Conservation (phyloP, 2,888 invertebrate genomes). For the Oscheius sp. region DNA sequence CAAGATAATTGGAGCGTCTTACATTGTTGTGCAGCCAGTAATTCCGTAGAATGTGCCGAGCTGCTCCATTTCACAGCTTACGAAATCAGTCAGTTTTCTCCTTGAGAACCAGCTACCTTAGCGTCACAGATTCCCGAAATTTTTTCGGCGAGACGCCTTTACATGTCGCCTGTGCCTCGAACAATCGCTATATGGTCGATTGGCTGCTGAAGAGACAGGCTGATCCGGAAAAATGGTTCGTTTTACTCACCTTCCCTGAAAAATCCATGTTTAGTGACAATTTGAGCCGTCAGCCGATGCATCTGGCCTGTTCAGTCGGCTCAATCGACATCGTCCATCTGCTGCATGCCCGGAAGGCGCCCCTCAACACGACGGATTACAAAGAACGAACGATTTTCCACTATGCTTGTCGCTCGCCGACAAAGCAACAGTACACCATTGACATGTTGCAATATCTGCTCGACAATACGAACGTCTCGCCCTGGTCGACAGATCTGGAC, state of each 20-base stretch:
- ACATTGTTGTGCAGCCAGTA: slow-evolving; percentile 6
- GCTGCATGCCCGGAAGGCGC: not conserved
- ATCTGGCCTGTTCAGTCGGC: slow-evolving; percentile 5
- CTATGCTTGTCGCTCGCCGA: slow-evolving; percentile 9
- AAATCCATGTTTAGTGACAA: slow-evolving; percentile 15
- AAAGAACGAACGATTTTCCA: slow-evolving; percentile 8
- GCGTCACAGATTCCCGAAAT: not conserved
- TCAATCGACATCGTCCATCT: not conserved
- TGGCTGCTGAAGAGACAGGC: slow-evolving; percentile 16
- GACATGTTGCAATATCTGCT: not conserved
- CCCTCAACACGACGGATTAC: not conserved
- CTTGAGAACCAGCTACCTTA: too few species aligned
- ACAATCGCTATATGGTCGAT: not conserved
- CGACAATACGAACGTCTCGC: not conserved
- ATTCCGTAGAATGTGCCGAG: slow-evolving; percentile 15
- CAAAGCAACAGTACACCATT: not conserved
- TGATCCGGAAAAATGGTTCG: slow-evolving; percentile 14
- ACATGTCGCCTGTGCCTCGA: slow-evolving; percentile 11
- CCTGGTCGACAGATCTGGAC: slow-evolving; percentile 7
- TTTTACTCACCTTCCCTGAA: not conserved
- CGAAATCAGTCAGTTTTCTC: slow-evolving; percentile 4
- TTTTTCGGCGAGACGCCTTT: slow-evolving; percentile 8
- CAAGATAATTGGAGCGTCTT: not conserved
- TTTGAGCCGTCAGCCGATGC: slow-evolving; percentile 1
- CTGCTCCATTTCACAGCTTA: not conserved